Conservation (phyloP, 2,113 vertebrate species). For the Stegastes partitus region DNA sequence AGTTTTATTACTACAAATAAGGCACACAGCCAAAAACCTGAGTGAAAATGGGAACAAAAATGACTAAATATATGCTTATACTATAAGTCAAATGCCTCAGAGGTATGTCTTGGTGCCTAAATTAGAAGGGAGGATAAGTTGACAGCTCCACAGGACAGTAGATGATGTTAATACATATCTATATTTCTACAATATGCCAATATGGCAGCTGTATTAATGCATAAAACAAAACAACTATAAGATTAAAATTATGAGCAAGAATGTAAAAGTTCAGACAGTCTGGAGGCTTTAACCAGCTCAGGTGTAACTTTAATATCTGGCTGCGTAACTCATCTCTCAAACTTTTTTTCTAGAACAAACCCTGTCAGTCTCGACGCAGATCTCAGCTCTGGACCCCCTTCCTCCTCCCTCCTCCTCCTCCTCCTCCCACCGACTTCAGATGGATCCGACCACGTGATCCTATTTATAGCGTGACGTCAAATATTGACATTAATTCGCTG, state of each 20-base stretch:
- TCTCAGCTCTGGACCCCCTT: slow-evolving; percentile 59
- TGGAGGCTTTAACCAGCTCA: no score
- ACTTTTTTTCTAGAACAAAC: background rate
- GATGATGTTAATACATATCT: background rate
- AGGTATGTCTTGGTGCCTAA: background rate
- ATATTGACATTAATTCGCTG: slow-evolving; percentile 63
- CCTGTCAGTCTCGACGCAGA: slow-evolving; percentile 5
- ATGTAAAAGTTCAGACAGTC: background rate
- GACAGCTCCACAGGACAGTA: background rate
- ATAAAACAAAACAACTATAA: background rate
- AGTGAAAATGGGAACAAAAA: no score
- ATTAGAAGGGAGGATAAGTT: background rate
- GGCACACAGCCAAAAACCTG: no score
- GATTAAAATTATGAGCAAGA: background rate
- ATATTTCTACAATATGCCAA: background rate
- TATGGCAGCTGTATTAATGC: background rate
- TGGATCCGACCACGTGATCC: slow-evolving; percentile 21
- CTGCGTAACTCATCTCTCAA: background rate
- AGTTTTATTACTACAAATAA: no score
- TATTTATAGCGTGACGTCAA: slow-evolving; percentile 63
- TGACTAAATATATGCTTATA: background rate
- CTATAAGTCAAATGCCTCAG: background rate
- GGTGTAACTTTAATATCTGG: background rate
- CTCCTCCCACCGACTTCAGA: background rate
- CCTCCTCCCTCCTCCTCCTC: background rate